Evolutionary conservation across 2,888 invertebrate species (phyloP).

Genomic region (Perizoma flavofasciatum): DNA sequence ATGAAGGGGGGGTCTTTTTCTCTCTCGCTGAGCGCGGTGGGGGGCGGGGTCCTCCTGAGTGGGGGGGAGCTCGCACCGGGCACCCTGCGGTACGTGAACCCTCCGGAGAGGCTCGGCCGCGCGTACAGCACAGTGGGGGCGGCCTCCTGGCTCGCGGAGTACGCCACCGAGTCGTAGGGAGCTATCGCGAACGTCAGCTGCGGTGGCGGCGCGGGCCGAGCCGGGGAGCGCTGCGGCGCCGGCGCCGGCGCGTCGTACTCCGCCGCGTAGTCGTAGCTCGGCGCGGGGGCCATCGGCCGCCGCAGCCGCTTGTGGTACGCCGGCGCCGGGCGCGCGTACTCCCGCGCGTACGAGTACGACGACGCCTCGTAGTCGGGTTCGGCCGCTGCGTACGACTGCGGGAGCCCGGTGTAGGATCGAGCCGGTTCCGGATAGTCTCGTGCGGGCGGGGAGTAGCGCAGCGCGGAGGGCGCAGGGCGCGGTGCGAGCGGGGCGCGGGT

Average conservation of each 20-base stretch:
- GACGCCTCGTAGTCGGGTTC: constrained; percentile 21
- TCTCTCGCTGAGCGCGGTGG: constrained; percentile 22
- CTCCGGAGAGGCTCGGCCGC: constrained; percentile 61
- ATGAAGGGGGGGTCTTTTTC: constrained; percentile 53
- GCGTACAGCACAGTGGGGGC: constrained; percentile 64
- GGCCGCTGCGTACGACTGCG: constrained; percentile 29
- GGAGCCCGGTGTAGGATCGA: constrained; percentile 17
- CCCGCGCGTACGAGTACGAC: constrained; percentile 5
- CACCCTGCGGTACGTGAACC: constrained; percentile 62
- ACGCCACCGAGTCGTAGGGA: constrained; percentile 26
- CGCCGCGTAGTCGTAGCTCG: constrained; percentile 19
- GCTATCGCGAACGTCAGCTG: constrained; percentile 26
- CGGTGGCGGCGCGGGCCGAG: constrained; percentile 13
- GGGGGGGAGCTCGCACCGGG: constrained; percentile 36
- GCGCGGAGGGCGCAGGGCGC: constrained; percentile 12
- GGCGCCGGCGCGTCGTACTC: constrained; percentile 36
- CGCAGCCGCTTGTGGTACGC: constrained; percentile 8
- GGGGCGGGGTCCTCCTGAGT: constrained; percentile 34
- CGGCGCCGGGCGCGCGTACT: constrained; percentile 1
- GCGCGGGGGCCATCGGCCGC: constrained; percentile 6
- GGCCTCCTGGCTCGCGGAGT: constrained; percentile 37
- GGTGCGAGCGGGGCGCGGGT: constrained; percentile 38
- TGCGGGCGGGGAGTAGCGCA: constrained; percentile 13
- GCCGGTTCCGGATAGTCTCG: constrained; percentile 24
- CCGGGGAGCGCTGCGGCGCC: constrained; percentile 9